These are phyloP conservation scores for Eulemur albifrons DNA, from an alignment of 2,797 vertebrate genomes.

Conservation along the genomic window DNA sequence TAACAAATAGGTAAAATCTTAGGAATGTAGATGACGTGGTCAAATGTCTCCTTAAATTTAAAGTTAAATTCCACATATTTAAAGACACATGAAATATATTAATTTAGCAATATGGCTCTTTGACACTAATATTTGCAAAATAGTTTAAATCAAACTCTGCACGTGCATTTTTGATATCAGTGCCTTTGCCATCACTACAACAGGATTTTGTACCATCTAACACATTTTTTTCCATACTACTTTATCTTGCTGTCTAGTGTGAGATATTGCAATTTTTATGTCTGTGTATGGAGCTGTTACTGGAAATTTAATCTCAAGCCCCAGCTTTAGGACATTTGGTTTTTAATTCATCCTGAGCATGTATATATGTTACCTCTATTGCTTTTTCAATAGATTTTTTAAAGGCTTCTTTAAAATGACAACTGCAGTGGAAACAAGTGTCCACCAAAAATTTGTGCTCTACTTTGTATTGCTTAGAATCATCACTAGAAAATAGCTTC, in stretches of 20 bases:
- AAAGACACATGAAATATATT: neutral
- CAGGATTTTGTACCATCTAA: neutral
- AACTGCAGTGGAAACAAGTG: neutral
- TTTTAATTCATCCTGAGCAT: slow-evolving; percentile 51
- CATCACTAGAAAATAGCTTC: neutral
- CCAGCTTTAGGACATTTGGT: slow-evolving; percentile 55
- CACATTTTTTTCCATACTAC: neutral
- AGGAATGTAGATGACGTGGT: neutral
- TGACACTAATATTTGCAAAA: neutral
- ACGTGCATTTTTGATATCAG: neutral
- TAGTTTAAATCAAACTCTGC: neutral
- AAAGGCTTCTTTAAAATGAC: slow-evolving; percentile 50
- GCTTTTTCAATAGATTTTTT: slow-evolving; percentile 51
- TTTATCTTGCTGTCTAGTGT: slow-evolving; percentile 64
- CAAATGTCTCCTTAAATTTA: neutral
- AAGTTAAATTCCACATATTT: neutral
- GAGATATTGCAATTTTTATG: slow-evolving; percentile 58
- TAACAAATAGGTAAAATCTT: neutral
- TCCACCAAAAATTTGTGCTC: neutral
- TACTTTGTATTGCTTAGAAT: neutral
- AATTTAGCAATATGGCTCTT: neutral
- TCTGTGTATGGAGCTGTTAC: slow-evolving; percentile 45
- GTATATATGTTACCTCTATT: slow-evolving; percentile 14
- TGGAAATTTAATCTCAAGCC: slow-evolving; percentile 65
- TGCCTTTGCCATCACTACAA: neutral